Evolutionary conservation across 2,888 invertebrate species (phyloP), one percentile per base, ranked within the genome.

Genomic region (Ormyrus nitidulus): DNA sequence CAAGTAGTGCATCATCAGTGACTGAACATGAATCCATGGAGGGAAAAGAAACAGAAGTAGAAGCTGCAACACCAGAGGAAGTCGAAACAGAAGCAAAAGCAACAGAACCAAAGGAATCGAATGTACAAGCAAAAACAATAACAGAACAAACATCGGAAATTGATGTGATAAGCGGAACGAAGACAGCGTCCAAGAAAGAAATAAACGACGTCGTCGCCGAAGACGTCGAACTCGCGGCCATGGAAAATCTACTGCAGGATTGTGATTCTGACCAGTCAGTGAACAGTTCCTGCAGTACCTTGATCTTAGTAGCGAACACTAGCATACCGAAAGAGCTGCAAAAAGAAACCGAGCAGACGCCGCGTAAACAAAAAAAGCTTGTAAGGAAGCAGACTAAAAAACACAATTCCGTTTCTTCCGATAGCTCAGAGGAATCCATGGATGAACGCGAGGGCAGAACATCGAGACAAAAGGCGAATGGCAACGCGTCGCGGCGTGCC

Each of bases 371-470:
- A 19, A 62, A 66, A 54, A 49, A 70, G 48, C 61, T 70, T 73
- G 7, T 46, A 82, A 80, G 34, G 34, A 34, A 61, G 56, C 66
- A 77, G 51, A 76, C 72, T 80, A 82, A 82, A 80, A 76, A 68
- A 75, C 61, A 13, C 66, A 54, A 70, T 80, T 65, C 65, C 46
- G 72, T 81, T 81, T 82, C 51, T 82, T 79, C 79, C 81, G 79
- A 74, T 79, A 82, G 82, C 79, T 82, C 79, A 44, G 76, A 78
- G 69, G 76, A 78, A 56, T 79, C 75, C 3, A 76, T 81, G 34
- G 82, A 65, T 7, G 49, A 64, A 54, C 19, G n/a, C 34, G 54
- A 34, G 59, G 46, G 9, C 13, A 8, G n/a, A 74, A 68, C 56
- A 34, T 66, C 62, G 4, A 44, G 71, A 53, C 34, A 34, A 70